Conservation (phyloP, 2,888 invertebrate species). For the Chrysotoxum bicinctum region DNA sequence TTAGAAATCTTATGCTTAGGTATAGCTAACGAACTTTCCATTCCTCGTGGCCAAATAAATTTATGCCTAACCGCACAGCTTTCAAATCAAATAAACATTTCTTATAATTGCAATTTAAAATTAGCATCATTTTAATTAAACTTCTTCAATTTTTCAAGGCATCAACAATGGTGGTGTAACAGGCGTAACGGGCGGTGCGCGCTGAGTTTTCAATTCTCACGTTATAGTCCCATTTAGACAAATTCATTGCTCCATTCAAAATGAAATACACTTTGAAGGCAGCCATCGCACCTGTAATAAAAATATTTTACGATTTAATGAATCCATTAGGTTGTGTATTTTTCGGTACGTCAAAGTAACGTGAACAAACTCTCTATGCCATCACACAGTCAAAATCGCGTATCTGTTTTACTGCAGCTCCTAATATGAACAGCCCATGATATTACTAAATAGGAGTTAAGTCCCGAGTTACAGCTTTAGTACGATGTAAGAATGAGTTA, state of each 20-base stretch:
- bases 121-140: constrained; percentile 72
- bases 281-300: constrained; percentile 61
- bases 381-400: background rate
- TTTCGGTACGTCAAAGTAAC: constrained; percentile 12
- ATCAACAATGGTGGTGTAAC: background rate
- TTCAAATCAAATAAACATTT: constrained; percentile 62
- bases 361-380: constrained; percentile 4
- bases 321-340: constrained; percentile 54
- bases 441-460: too few species aligned
- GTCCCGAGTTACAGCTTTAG: too few species aligned
- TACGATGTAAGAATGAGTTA: too few species aligned
- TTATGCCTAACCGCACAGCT: background rate
- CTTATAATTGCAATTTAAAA: constrained; percentile 63
- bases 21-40: background rate
- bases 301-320: constrained; percentile 71
- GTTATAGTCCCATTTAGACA: constrained; percentile 39
- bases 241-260: constrained; percentile 48
- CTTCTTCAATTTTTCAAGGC: constrained; percentile 49
- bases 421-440: too few species aligned
- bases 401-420: background rate
- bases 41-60: background rate
- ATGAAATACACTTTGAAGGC: constrained; percentile 52
- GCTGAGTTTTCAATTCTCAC: constrained; percentile 42
- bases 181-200: background rate
- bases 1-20: too few species aligned